Base-by-base conservation (phyloP, 2,888 invertebrate genomes). In the Drosophila atroscutellata region DNA sequence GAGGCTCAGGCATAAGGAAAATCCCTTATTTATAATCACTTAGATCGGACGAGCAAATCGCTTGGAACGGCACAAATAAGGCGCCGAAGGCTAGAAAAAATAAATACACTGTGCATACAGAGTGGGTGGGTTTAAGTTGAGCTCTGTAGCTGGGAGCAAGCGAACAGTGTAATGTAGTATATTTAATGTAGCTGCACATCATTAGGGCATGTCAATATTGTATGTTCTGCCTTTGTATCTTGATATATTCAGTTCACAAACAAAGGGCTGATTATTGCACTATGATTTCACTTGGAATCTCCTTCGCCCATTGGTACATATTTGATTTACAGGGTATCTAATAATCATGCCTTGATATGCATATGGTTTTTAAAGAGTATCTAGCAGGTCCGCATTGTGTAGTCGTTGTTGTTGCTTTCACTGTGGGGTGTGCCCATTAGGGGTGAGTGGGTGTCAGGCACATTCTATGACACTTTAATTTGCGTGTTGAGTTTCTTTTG, bases 1-100 rank as follows among this genome's bases (percentile, higher is more conserved):
- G 45, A 45, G 18, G 47, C 2, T 1, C n/a, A 51, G 15, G 34
- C 24, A 36, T 6, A 18, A 57, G 60, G 47, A 36, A 78, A 70
- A 82, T 85, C 79, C 78, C 79, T 89, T 87, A 81, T 87, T 85
- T 89, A 87, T 86, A 86, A 86, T 86, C 88, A 79, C 83, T 87
- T 77, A 79, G 72, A 86, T 81, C 81, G 81, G 72, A 61, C 69
- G 34, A 76, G 66, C 64, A 72, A 79, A 79, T 80, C 57, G 75
- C 67, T 58, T 68, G 72, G 72, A 70, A 74, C 18, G 67, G 71
- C 69, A 65, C 63, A 67, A 75, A 77, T 37, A 37, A 49, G 65
- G 52, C 50, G 68, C 56, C 68, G 49, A 37, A 64, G 61, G 71
- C 54, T 67, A 57, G 52, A 61, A 20, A 15, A 52, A 28, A 45